Evolutionary conservation across 2,888 invertebrate species (phyloP).

Genomic region (Trisateles emortualis): DNA sequence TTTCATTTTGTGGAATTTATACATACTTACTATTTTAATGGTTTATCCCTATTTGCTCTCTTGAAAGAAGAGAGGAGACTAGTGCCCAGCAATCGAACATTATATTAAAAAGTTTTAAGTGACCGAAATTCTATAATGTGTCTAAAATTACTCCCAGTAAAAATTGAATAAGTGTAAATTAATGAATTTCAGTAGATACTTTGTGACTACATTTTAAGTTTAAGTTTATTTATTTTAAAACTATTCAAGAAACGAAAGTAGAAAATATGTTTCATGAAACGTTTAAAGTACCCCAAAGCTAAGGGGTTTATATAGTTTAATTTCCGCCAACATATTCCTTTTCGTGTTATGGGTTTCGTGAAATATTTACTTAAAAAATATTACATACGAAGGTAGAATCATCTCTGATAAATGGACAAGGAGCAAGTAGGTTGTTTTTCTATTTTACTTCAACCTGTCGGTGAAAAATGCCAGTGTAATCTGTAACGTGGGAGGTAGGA

Average conservation of each 20-base stretch:
- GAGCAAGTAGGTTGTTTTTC: constrained; percentile 14
- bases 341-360: constrained; percentile 6
- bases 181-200: neutral
- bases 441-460: constrained; percentile 21
- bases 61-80: no score
- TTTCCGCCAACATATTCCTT: constrained; percentile 11
- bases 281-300: neutral
- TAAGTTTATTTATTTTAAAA: neutral
- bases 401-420: constrained; percentile 23
- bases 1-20: no score
- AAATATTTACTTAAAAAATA: constrained; percentile 23
- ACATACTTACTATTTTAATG: no score
- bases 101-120: no score
- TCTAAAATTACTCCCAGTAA: no score
- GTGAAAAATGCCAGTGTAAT: constrained; percentile 28
- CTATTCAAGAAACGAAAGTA: neutral
- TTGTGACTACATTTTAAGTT: neutral
- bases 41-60: no score
- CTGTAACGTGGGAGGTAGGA: constrained; percentile 29
- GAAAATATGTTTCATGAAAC: neutral
- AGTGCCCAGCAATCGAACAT: no score
- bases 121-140: no score
- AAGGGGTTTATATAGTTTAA: constrained; percentile 8
- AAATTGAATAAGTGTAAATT: neutral
- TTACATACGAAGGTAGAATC: constrained; percentile 8